phyloP scores from a whole-genome alignment of 1,140 invertebrate genomes.

The Chionoecetes opilio region DNA sequence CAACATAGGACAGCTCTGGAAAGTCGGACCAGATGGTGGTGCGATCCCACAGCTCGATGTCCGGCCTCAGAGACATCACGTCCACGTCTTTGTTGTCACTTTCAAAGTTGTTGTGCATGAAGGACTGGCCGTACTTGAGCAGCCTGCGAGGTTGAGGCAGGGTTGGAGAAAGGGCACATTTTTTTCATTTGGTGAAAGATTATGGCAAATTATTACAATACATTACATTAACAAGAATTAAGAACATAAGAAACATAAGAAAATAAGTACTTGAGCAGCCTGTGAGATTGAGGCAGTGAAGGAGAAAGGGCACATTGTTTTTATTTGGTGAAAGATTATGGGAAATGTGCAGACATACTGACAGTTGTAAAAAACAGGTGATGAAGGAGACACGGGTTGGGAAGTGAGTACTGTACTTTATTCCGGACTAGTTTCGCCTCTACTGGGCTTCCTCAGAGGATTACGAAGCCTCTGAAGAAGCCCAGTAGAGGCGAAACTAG shows the following conservation, averaged over 20 bases:
- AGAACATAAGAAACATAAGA: too few species aligned
- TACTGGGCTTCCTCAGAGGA: too few species aligned
- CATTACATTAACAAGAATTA: not conserved
- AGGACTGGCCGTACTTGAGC: constrained; percentile 83
- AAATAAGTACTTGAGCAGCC: constrained; percentile 82
- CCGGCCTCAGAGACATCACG: constrained; percentile 77
- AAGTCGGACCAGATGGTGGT: constrained; percentile 82
- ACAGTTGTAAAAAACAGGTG: too few species aligned
- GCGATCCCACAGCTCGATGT: constrained; percentile 82
- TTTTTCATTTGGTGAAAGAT: too few species aligned
- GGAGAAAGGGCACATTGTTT: not conserved
- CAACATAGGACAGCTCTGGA: constrained; percentile 83
- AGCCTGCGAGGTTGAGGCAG: constrained; percentile 81
- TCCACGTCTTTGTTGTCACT: constrained; percentile 79
- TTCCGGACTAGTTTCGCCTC: too few species aligned
- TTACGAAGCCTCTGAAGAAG: too few species aligned
- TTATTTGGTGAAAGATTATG: too few species aligned
- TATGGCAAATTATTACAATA: too few species aligned
- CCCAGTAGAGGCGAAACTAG: too few species aligned
- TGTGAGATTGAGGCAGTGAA: constrained; percentile 65
- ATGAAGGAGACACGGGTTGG: too few species aligned
- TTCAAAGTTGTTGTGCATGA: constrained; percentile 83
- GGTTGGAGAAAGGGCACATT: not conserved
- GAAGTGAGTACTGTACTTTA: too few species aligned
- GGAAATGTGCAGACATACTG: too few species aligned